Conservation (phyloP, 2,113 vertebrate species). For the Platanista minor region DNA sequence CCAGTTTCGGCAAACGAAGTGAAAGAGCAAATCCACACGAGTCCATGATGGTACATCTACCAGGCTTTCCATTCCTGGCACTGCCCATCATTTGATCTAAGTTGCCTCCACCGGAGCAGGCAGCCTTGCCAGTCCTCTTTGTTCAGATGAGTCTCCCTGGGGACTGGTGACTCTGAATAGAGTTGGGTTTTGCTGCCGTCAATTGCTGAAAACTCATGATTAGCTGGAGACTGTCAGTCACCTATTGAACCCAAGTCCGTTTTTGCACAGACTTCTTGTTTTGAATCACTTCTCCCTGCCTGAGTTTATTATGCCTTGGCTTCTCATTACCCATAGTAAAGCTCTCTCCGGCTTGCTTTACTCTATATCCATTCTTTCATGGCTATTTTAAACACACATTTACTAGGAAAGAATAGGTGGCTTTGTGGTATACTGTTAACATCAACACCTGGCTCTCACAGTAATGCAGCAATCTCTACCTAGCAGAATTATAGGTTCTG, state of each 20-base stretch:
- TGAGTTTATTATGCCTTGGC: background rate
- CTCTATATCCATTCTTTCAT: background rate
- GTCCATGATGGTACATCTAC: background rate
- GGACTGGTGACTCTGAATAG: background rate
- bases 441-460: background rate
- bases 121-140: background rate
- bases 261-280: background rate
- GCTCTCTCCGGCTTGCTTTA: background rate
- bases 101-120: background rate
- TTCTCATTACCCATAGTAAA: background rate
- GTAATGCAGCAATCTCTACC: background rate
- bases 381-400: background rate
- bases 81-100: background rate
- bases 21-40: background rate
- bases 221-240: background rate
- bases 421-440: background rate
- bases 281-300: background rate
- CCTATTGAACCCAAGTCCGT: background rate
- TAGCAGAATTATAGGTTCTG: background rate
- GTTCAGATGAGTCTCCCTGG: background rate
- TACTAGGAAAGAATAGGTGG: background rate
- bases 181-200: background rate
- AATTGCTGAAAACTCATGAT: background rate
- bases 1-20: background rate
- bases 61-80: background rate